phyloP scores from a whole-genome alignment of 2,797 vertebrate genomes.

The Sarcoramphus papa region DNA sequence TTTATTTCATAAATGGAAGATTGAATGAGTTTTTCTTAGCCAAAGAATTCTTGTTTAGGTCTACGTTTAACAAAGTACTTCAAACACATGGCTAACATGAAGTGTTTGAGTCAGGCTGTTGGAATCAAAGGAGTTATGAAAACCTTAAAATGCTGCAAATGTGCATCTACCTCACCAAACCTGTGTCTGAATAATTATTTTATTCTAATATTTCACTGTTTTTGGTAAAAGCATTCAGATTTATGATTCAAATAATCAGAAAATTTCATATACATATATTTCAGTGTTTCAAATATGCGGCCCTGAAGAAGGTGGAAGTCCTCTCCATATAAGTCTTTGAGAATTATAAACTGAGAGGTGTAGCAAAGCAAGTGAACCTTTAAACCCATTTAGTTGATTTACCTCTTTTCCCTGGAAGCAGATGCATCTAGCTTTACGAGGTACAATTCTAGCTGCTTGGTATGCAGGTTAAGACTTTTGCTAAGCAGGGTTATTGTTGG shows the following conservation, averaged over 20 bases:
- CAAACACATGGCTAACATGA: neutral
- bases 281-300: neutral
- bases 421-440: neutral
- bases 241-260: neutral
- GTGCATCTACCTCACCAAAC: neutral
- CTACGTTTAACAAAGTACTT: neutral
- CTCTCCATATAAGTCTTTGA: neutral
- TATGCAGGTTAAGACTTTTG: neutral
- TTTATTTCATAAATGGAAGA: neutral
- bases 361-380: neutral
- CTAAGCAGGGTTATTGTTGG: neutral
- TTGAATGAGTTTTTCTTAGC: neutral
- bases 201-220: neutral
- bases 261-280: neutral
- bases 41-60: neutral
- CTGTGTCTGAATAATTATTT: neutral
- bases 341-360: neutral
- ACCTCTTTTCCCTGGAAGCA: neutral
- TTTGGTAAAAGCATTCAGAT: neutral
- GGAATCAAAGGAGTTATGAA: neutral
- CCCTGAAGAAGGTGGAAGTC: neutral
- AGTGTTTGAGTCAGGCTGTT: neutral
- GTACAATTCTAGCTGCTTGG: neutral
- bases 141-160: neutral
- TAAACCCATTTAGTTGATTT: neutral